Base-by-base conservation (phyloP, 2,888 invertebrate genomes). In the Ametastegia equiseti region DNA sequence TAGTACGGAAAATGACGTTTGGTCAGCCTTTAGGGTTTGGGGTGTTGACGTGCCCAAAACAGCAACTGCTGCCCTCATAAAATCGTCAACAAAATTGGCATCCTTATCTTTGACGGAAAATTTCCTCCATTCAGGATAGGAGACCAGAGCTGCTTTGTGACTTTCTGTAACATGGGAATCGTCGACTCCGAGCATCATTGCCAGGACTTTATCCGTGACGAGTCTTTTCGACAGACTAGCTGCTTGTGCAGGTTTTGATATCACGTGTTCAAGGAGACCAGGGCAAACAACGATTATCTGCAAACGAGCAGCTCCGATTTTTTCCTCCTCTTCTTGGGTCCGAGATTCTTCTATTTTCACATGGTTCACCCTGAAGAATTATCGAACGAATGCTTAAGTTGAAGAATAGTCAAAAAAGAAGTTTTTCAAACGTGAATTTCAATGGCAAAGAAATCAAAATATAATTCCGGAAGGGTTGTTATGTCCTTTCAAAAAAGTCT, bases 231-330 rank as follows among this genome's bases (percentile, higher is more conserved):
- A 94, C 42, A 95, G 91, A 65, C 92, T 92, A 2, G 92, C 89
- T 0, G 92, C 91, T 27, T 94, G 93, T 82, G 92, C 93, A 15
- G 94, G 93, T 84, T 91, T 91, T 80, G 93, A 93, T 0, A 93
- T 88, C 84, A 95, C 92, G 82, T 94, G 94, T 0, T 95, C 94
- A 84, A 96, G 92, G 65, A 97, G 93, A 78, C 94, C 94, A 0
- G 97, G 97, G 88, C 97, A 97, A 65, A 97, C 91, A 23, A 97
- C 95, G 65, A 97, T 94, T 82, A 97, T 95, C 90, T 97, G 97
- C 57, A 97, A 92, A 82, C 96, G 95, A 0, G 96, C 95, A 83
- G 93, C 94, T 9, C 93, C 91, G 9, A 95, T 91, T 85, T 93
- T 94, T 7, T 94, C 94, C 23, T 93, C 93, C 85, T 91, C 92